Percentiles rank a stretch among this genome's conserved stretches.
These are phyloP conservation scores for Cheilosia urbana DNA, from an alignment of 2,888 invertebrate genomes.

Conservation along the genomic window DNA sequence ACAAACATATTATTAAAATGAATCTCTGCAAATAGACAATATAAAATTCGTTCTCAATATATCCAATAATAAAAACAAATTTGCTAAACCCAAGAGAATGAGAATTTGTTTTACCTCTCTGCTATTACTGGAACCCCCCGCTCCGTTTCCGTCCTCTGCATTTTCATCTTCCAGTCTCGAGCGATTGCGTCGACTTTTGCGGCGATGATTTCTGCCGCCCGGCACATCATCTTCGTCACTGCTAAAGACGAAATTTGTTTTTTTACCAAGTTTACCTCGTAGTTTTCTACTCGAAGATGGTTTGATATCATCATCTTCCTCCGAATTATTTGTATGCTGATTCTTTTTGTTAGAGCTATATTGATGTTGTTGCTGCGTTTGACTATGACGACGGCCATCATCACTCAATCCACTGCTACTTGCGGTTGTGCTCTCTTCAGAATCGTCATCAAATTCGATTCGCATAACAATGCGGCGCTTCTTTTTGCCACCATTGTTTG, in stretches of 20 bases:
- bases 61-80: neutral
- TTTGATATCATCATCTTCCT: constrained; percentile 58
- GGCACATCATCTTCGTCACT: constrained; percentile 54
- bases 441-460: constrained; percentile 82
- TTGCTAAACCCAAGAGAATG: constrained; percentile 13
- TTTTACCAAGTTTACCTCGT: constrained; percentile 74
- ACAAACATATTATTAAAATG: no score
- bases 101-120: constrained; percentile 81
- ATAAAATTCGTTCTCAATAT: constrained; percentile 24
- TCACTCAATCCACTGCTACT: constrained; percentile 71
- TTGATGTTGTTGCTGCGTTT: constrained; percentile 75
- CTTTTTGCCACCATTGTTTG: constrained; percentile 56
- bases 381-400: constrained; percentile 61
- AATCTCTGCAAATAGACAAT: constrained; percentile 15
- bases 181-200: constrained; percentile 53
- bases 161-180: constrained; percentile 59
- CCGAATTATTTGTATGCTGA: constrained; percentile 11
- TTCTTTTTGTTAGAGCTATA: constrained; percentile 81
- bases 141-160: constrained; percentile 60
- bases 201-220: constrained; percentile 39
- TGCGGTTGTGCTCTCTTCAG: constrained; percentile 76
- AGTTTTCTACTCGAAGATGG: constrained; percentile 55
- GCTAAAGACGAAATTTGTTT: constrained; percentile 71
- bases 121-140: constrained; percentile 78
- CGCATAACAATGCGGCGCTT: constrained; percentile 83